These are phyloP conservation scores for Pogonus chalceus DNA, from an alignment of 1,140 invertebrate species.

Conservation along the genomic window DNA sequence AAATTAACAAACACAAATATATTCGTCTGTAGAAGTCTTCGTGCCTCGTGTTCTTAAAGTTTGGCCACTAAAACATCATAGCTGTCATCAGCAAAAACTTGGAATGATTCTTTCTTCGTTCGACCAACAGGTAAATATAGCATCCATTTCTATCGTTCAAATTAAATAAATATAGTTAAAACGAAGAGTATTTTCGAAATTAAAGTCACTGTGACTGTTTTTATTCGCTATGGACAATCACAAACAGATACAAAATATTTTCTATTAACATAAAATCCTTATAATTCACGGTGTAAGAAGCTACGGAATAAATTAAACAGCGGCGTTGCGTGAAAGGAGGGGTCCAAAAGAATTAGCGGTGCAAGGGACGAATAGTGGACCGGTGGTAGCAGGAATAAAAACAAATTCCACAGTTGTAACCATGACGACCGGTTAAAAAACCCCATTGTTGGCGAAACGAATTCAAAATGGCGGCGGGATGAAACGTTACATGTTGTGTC, in stretches of 20 bases:
- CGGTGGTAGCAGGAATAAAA: constrained; percentile 1
- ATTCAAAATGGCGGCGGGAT: constrained; percentile 28
- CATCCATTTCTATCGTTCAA: not conserved
- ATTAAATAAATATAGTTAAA: constrained; percentile 8
- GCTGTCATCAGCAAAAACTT: constrained; percentile 1
- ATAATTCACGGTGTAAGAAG: constrained; percentile 7
- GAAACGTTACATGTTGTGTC: constrained; percentile 20
- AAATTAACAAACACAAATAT: constrained; percentile 8
- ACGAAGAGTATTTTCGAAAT: not conserved
- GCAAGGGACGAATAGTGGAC: not conserved
- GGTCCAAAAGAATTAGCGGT: not conserved
- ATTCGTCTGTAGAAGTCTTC: not conserved
- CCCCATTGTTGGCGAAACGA: constrained; percentile 27
- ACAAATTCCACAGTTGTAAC: constrained; percentile 4
- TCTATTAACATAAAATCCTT: constrained; percentile 5
- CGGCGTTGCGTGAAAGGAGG: not conserved
- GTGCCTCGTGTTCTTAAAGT: not conserved
- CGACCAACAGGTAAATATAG: too few relatives aligned
- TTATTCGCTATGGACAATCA: not conserved
- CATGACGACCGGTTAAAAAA: constrained; percentile 18
- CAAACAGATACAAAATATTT: not conserved
- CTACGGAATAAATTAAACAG: constrained; percentile 3
- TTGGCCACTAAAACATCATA: not conserved
- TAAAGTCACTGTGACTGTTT: constrained; percentile 1
- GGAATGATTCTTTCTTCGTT: not conserved